These are phyloP conservation scores for Monopis laevigella DNA, from an alignment of 2,888 invertebrate genomes.

Conservation along the genomic window DNA sequence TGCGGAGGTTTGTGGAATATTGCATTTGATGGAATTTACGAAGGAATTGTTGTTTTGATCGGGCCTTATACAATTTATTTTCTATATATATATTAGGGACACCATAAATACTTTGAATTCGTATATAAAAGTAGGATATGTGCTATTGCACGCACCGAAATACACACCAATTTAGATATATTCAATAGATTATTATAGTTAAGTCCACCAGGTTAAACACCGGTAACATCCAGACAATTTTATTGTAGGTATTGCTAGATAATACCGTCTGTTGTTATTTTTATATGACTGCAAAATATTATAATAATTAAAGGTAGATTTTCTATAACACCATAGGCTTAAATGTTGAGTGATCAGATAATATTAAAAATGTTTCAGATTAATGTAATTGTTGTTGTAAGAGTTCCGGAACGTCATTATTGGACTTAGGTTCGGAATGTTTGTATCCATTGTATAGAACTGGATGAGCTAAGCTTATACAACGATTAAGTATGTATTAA, in stretches of 20 bases:
- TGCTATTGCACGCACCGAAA: conserved; percentile 65
- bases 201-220: conserved; percentile 53
- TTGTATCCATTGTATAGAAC: conserved; percentile 29
- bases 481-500: conserved; percentile 38
- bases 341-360: conserved; percentile 24
- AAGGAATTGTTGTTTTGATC: conserved; percentile 12
- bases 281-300: conserved; percentile 60
- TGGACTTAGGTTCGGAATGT: background rate
- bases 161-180: conserved; percentile 51
- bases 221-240: conserved; percentile 41
- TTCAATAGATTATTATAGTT: conserved; percentile 18
- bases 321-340: conserved; percentile 54
- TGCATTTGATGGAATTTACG: conserved; percentile 43
- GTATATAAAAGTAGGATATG: conserved; percentile 49
- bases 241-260: conserved; percentile 44
- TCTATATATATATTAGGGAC: conserved; percentile 4
- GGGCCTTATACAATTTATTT: conserved; percentile 4
- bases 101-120: conserved; percentile 23
- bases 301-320: conserved; percentile 53
- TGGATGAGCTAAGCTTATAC: conserved; percentile 50
- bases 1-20: too few species aligned
- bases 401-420: conserved; percentile 5
- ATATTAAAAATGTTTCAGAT: too few species aligned
- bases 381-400: too few species aligned
- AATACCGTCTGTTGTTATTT: conserved; percentile 59